Evolutionary conservation across 92 coral and sea anemone species (phyloP), one percentile per base, ranked within the genome.

Genomic region (Actinernus sp.): DNA sequence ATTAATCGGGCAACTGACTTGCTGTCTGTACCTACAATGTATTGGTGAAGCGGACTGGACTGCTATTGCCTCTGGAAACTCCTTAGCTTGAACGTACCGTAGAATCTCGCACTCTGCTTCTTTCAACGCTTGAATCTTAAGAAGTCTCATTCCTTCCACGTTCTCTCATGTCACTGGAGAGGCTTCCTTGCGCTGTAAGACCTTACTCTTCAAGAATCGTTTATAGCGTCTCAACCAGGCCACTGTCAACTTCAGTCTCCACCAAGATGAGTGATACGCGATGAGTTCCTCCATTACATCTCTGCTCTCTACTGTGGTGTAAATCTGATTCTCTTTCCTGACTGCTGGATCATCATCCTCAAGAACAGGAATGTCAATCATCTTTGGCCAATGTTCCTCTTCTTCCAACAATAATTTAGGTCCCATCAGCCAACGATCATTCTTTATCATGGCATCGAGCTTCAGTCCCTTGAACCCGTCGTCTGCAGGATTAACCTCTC

Each of bases 191-290:
- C 37, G 38, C 16, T 54, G 64, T 26, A 29, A 37, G 18, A 5
- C n/a, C 40, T 46, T n/a, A n/a, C n/a, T n/a, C n/a, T n/a, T n/a
- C 31, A 79, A 68, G 30, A 40, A 70, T 53, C 23, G 49, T 65
- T 81, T 87, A 40, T 44, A 79, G 7, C 87, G 56, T 58, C 74
- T 51, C 48, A 73, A 32, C 92, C 81, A 86, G 0, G 79, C 72
- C n/a, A 87, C 68, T 12, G 92, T 65, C 39, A 45, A 30, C 45
- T 72, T 86, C 26, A 86, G 64, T 22, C 58, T 76, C 91, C 91
- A 77, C 91, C 85, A 84, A 9, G 71, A 25, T 3, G 84, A 79
- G 38, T 73, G 40, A 32, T 49, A 61, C 67, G 21, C 34, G 23
- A 83, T 52, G 12, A 83, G 52, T 19, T 53, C 65, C 22, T 80